Conservation (phyloP, 2,797 vertebrate genomes). For the Gadopsis marmoratus region DNA sequence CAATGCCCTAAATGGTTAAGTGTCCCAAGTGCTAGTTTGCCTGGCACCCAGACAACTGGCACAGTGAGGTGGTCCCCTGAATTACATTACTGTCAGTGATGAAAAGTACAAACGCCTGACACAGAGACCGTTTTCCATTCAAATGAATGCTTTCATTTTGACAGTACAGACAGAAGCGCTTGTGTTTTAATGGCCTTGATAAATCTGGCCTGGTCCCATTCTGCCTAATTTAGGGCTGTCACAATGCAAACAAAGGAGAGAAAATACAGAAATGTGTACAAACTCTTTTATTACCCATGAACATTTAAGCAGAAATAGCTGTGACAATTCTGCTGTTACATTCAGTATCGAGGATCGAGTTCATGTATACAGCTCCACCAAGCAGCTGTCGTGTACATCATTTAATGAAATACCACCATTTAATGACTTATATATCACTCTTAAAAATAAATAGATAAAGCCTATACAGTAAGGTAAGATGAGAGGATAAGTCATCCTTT, state of each 20-base stretch:
- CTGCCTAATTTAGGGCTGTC: constrained; percentile 22
- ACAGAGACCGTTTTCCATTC: constrained; percentile 64
- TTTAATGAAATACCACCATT: constrained; percentile 5
- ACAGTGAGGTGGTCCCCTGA: constrained; percentile 67
- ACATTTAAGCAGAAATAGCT: background rate
- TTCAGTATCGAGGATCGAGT: background rate
- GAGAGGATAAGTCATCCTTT: background rate
- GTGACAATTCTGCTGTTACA: background rate
- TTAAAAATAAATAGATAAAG: background rate
- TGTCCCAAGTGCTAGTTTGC: constrained; percentile 79
- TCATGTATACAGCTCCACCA: background rate
- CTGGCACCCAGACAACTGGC: constrained; percentile 85
- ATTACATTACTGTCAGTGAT: constrained; percentile 83
- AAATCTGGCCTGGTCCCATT: constrained; percentile 48
- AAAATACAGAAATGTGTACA: constrained; percentile 18
- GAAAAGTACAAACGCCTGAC: constrained; percentile 74
- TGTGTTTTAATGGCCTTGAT: constrained; percentile 66
- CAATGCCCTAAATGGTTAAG: constrained; percentile 86
- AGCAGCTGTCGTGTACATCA: background rate
- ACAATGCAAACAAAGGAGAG: constrained; percentile 38
- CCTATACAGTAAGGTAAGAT: background rate
- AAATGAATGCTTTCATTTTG: constrained; percentile 76
- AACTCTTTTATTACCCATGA: constrained; percentile 20
- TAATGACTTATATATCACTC: background rate
- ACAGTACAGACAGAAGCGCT: constrained; percentile 55